Evolutionary conservation across 2,888 invertebrate genomes (phyloP).

Genomic region (Standfussiana lucernea): DNA sequence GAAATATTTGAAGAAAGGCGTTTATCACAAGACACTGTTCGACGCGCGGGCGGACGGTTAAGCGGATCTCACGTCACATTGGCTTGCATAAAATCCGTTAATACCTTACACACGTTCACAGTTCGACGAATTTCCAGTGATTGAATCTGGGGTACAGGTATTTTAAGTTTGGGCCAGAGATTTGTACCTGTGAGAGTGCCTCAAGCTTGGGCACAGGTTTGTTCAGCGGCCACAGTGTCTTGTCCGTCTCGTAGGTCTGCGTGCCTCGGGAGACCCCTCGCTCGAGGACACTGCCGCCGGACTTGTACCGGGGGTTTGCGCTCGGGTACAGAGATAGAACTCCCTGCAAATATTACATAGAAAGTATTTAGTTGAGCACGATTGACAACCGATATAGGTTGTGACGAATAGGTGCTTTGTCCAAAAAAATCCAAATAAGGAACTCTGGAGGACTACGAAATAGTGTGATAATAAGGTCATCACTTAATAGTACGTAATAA

Average conservation of each 20-base stretch:
- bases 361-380: background rate
- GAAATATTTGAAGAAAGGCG: background rate
- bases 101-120: background rate
- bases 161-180: background rate
- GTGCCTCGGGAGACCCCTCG: slow-evolving; percentile 92
- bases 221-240: slow-evolving; percentile 93
- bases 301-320: slow-evolving; percentile 85
- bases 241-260: slow-evolving; percentile 93
- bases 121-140: background rate
- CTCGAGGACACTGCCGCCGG: slow-evolving; percentile 89
- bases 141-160: background rate
- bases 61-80: background rate
- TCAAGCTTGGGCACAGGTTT: slow-evolving; percentile 94
- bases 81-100: background rate
- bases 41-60: background rate
- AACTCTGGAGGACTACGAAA: background rate
- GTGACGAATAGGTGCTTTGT: background rate
- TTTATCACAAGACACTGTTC: background rate
- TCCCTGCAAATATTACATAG: slow-evolving; percentile 80
- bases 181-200: slow-evolving; percentile 87
- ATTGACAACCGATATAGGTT: background rate
- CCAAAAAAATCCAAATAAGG: background rate
- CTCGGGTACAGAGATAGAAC: slow-evolving; percentile 88
- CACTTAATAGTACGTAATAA: no score
- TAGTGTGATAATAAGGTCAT: background rate